phyloP scores from a whole-genome alignment of 2,113 vertebrate species.

The Passer domesticus region DNA sequence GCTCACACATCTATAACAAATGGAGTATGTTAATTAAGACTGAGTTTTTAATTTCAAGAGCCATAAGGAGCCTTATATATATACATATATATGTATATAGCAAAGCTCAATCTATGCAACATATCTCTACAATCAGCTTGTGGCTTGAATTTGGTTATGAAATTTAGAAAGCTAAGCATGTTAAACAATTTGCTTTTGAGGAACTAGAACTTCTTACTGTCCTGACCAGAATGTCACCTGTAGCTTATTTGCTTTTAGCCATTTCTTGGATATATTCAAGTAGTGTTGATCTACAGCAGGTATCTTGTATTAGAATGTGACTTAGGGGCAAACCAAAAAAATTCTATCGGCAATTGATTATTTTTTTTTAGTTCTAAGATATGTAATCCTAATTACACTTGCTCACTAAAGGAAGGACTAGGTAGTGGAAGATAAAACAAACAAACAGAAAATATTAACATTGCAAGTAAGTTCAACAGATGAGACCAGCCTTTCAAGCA shows the following conservation, averaged over 20 bases:
- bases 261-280: background rate
- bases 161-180: background rate
- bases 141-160: background rate
- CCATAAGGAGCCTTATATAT: background rate
- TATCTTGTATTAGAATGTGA: background rate
- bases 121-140: background rate
- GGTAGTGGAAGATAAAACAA: background rate
- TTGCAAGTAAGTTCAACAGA: background rate
- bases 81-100: no score
- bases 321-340: background rate
- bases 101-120: background rate
- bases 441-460: background rate
- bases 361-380: background rate
- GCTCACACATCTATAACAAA: background rate
- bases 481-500: background rate
- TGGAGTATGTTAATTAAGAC: background rate
- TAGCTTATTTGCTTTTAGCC: background rate
- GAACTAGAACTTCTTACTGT: background rate
- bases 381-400: background rate
- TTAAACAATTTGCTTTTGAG: background rate
- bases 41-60: background rate
- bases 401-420: background rate
- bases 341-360: background rate
- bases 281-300: background rate
- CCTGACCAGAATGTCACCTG: background rate